A percentile compares a stretch with the other conserved stretches of the same genome.
phyloP scores from a whole-genome alignment of 2,888 invertebrate genomes.

The Hirtodrosophila histrioides region DNA sequence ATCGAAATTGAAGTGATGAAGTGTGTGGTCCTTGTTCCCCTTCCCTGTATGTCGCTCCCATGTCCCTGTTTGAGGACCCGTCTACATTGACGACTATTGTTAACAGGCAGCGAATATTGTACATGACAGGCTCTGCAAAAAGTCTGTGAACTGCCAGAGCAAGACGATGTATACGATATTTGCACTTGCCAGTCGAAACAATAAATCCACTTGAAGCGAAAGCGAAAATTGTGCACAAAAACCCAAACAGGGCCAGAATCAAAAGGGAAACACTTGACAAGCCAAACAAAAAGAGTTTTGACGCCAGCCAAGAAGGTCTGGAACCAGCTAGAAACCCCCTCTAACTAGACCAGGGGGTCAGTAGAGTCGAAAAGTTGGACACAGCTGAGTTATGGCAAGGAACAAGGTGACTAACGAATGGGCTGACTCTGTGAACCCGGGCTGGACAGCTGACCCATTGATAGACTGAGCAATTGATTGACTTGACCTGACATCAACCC shows the following conservation, averaged over 20 bases:
- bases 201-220: slow-evolving; percentile 70
- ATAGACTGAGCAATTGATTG: slow-evolving; percentile 27
- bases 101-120: slow-evolving; percentile 67
- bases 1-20: slow-evolving; percentile 76
- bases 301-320: slow-evolving; percentile 18
- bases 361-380: not conserved
- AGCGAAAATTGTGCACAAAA: slow-evolving; percentile 36
- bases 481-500: not conserved
- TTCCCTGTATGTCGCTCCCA: not conserved
- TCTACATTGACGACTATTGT: slow-evolving; percentile 68
- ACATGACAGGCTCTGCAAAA: slow-evolving; percentile 59
- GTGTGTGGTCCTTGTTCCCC: slow-evolving; percentile 25
- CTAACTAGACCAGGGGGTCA: slow-evolving; percentile 4
- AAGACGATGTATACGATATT: slow-evolving; percentile 46
- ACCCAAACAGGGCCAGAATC: slow-evolving; percentile 24
- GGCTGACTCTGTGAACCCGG: slow-evolving; percentile 4
- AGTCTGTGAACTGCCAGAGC: slow-evolving; percentile 25
- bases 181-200: slow-evolving; percentile 77
- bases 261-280: slow-evolving; percentile 49
- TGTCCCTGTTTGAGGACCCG: slow-evolving; percentile 4
- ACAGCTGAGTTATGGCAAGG: slow-evolving; percentile 32
- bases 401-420: slow-evolving; percentile 19
- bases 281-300: slow-evolving; percentile 41
- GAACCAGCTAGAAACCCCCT: not conserved
- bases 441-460: slow-evolving; percentile 11